Conservation (phyloP, 2,797 vertebrate genomes). For the Phalanger gymnotis region DNA sequence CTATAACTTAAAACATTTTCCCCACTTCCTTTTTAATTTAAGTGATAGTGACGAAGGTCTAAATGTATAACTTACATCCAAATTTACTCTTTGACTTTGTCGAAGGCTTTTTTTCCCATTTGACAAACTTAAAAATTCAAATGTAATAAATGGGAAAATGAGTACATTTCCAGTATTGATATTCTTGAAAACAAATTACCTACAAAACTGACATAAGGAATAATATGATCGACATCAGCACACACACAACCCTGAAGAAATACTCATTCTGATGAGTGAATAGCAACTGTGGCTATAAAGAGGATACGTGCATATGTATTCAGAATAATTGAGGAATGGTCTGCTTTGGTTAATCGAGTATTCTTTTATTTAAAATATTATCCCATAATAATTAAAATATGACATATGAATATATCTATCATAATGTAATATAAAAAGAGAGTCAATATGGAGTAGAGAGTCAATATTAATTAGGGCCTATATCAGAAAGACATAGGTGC, state of each 20-base stretch:
- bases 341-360: not conserved
- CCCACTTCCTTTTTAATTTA: slow-evolving; percentile 3
- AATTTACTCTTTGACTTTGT: slow-evolving; percentile 47
- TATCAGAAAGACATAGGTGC: too few relatives aligned
- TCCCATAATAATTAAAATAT: slow-evolving; percentile 47
- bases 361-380: slow-evolving; percentile 39
- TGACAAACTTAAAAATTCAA: slow-evolving; percentile 60
- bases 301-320: not conserved
- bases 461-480: too few relatives aligned
- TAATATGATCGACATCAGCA: slow-evolving; percentile 73
- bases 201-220: slow-evolving; percentile 68
- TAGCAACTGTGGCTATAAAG: slow-evolving; percentile 17
- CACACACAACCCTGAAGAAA: slow-evolving; percentile 61
- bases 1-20: not conserved
- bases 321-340: not conserved
- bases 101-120: not conserved
- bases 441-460: too few relatives aligned
- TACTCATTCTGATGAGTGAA: slow-evolving; percentile 37
- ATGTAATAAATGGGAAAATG: slow-evolving; percentile 65
- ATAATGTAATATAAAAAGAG: not conserved
- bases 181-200: slow-evolving; percentile 79
- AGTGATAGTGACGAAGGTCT: slow-evolving; percentile 34
- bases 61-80: slow-evolving; percentile 42
- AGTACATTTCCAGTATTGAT: slow-evolving; percentile 51
- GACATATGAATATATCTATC: not conserved